These are phyloP conservation scores for Phalacrocorax aristotelis DNA, from an alignment of 2,113 vertebrate species.

Conservation along the genomic window DNA sequence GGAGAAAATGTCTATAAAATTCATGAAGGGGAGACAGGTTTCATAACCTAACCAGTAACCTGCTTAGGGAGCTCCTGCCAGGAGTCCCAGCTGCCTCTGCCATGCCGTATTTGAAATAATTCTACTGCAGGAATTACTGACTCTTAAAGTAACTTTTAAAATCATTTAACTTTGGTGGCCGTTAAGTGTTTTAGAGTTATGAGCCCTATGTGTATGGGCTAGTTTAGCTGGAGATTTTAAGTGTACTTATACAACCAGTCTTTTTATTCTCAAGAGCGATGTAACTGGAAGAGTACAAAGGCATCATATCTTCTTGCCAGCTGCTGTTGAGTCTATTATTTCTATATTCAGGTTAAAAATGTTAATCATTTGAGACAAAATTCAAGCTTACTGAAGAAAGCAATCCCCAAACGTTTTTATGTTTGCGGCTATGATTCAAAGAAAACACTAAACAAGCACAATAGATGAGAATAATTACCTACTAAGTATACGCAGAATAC, in stretches of 20 bases:
- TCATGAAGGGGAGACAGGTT: background rate
- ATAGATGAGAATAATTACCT: background rate
- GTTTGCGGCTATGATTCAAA: background rate
- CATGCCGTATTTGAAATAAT: background rate
- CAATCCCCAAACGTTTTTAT: background rate
- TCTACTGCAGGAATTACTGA: background rate
- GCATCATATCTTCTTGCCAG: background rate
- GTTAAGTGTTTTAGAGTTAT: background rate
- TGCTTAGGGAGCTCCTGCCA: background rate
- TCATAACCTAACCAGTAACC: background rate
- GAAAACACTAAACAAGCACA: background rate
- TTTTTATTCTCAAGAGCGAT: background rate
- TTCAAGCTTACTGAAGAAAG: background rate
- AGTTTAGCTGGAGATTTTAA: background rate
- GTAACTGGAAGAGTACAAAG: background rate
- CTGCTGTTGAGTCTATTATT: background rate
- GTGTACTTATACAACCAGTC: background rate
- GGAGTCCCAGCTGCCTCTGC: background rate
- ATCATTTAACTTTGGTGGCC: background rate
- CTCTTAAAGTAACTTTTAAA: background rate
- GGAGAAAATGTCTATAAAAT: accelerated
- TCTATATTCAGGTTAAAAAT: background rate
- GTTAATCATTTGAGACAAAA: background rate
- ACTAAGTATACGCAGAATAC: background rate
- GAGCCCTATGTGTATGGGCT: background rate